Percentiles rank a stretch among this genome's conserved stretches.
These are phyloP conservation scores for Drosophila sp. DNA, from an alignment of 1,140 invertebrate species.

Conservation along the genomic window DNA sequence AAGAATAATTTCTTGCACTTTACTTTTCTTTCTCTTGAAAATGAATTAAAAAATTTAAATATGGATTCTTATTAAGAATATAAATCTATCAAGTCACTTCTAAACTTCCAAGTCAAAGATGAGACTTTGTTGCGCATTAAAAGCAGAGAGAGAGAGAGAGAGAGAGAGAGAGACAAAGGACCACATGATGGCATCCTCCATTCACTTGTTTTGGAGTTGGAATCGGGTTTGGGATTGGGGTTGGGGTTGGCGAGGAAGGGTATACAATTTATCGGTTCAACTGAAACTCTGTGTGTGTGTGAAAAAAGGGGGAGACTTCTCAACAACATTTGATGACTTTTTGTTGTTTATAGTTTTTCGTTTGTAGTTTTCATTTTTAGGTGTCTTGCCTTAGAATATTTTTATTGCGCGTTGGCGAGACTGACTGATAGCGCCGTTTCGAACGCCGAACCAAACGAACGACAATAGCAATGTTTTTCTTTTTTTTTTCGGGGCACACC, in stretches of 20 bases:
- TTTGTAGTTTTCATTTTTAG: constrained; percentile 38
- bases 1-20: too few species aligned
- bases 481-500: constrained; percentile 43
- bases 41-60: too few species aligned
- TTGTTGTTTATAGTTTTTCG: constrained; percentile 59
- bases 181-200: background rate
- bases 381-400: constrained; percentile 66
- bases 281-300: constrained; percentile 27
- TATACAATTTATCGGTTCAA: constrained; percentile 53
- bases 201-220: constrained; percentile 12
- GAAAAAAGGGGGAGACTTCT: constrained; percentile 19
- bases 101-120: background rate
- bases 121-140: background rate
- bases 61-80: too few species aligned
- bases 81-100: too few species aligned
- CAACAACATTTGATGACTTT: constrained; percentile 57
- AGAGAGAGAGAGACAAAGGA: background rate
- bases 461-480: constrained; percentile 35
- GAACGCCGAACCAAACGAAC: background rate
- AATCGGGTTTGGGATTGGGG: background rate
- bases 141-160: background rate
- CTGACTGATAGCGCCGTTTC: constrained; percentile 54
- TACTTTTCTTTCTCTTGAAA: too few species aligned
- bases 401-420: constrained; percentile 72
- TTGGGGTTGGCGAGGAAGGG: constrained; percentile 29